A percentile compares a stretch with the other conserved stretches of the same genome.
These are phyloP conservation scores for Argynnis bischoffii DNA, from an alignment of 2,888 invertebrate species.

Conservation along the genomic window DNA sequence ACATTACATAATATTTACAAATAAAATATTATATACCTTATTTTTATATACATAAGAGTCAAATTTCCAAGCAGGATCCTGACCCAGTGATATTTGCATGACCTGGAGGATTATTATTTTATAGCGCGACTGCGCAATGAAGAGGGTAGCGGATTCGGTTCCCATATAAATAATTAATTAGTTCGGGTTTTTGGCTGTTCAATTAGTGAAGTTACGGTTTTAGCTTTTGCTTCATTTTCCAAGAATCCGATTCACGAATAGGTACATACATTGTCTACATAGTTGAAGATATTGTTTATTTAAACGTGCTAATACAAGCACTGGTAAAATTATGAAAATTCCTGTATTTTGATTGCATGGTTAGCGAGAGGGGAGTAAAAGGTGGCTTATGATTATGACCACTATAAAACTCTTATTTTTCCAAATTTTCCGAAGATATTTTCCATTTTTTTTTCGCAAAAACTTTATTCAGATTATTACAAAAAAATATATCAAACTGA, in stretches of 20 bases:
- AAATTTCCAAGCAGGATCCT: slow-evolving; percentile 1
- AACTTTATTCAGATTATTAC: no score
- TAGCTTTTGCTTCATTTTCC: not conserved
- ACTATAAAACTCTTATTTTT: no score
- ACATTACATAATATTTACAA: not conserved
- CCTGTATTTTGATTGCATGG: no score
- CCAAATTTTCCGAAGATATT: no score
- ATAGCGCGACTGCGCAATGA: slow-evolving; percentile 14
- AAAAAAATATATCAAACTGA: no score
- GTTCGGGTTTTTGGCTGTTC: not conserved
- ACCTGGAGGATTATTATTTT: slow-evolving; percentile 29
- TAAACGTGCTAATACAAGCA: no score
- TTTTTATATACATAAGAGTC: slow-evolving; percentile 5
- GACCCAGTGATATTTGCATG: slow-evolving; percentile 29
- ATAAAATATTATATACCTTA: not conserved
- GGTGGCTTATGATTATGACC: no score
- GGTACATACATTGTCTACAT: not conserved
- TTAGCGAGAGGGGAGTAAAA: no score
- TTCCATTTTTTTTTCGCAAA: no score
- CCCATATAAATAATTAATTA: slow-evolving; percentile 20
- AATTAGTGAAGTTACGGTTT: slow-evolving; percentile 5
- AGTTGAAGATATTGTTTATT: no score
- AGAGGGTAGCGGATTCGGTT: slow-evolving; percentile 9
- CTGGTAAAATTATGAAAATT: no score
- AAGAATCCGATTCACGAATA: not conserved